Evolutionary conservation across 1,140 invertebrate species (phyloP).

Genomic region (Diachasmimorpha longicaudata): DNA sequence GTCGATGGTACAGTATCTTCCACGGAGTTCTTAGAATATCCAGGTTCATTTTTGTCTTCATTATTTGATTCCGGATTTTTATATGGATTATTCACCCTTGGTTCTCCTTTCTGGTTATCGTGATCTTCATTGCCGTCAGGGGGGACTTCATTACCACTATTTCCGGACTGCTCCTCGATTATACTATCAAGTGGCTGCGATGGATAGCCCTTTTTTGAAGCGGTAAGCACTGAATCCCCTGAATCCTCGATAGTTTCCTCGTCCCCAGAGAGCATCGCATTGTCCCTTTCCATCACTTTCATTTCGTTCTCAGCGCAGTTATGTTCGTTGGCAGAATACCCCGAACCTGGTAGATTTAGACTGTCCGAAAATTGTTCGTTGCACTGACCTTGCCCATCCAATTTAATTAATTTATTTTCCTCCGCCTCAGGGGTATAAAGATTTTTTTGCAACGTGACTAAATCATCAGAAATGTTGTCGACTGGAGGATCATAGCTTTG

Average conservation of each 20-base stretch:
- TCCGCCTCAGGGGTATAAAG: neutral
- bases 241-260: neutral
- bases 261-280: neutral
- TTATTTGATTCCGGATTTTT: neutral
- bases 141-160: conserved; percentile 23
- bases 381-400: no score
- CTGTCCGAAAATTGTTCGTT: no score
- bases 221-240: neutral
- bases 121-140: no score
- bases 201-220: conserved; percentile 25
- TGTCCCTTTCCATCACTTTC: no score
- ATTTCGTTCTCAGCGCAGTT: no score
- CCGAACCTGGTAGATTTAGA: no score
- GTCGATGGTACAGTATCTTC: no score
- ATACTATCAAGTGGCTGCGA: conserved; percentile 41
- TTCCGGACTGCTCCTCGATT: conserved; percentile 39
- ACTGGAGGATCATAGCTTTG: neutral
- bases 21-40: no score
- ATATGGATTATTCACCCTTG: no score
- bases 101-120: no score
- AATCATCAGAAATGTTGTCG: neutral
- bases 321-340: no score
- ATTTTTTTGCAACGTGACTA: neutral
- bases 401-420: neutral
- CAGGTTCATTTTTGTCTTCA: no score